These are phyloP conservation scores for Tenthredo notha DNA, from an alignment of 2,888 invertebrate genomes.

Conservation along the genomic window DNA sequence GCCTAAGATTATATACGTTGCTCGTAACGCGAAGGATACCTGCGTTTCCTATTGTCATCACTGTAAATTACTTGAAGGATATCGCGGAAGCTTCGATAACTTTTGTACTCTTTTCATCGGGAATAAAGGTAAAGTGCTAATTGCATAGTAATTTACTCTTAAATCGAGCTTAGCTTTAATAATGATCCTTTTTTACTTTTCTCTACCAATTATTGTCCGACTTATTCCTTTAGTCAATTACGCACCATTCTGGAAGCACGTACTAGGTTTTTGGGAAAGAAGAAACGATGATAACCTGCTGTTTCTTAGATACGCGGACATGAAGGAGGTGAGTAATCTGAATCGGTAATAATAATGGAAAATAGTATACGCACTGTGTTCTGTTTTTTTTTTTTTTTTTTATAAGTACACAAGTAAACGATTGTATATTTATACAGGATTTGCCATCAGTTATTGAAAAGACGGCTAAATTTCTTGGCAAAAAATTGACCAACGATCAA, in stretches of 20 bases:
- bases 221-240: conserved; percentile 62
- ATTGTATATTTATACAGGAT: conserved; percentile 72
- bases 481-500: conserved; percentile 71
- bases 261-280: conserved; percentile 66
- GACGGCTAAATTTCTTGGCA: conserved; percentile 77
- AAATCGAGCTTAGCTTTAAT: neutral
- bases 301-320: conserved; percentile 71
- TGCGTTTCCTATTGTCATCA: conserved; percentile 86
- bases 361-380: neutral
- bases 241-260: conserved; percentile 70
- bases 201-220: conserved; percentile 34
- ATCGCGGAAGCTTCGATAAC: conserved; percentile 80
- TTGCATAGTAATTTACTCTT: neutral
- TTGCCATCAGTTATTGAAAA: conserved; percentile 76
- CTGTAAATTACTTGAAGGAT: conserved; percentile 81
- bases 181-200: conserved; percentile 7
- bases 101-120: conserved; percentile 83
- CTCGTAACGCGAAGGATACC: conserved; percentile 87
- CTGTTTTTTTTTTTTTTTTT: neutral
- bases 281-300: conserved; percentile 64
- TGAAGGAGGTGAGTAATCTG: conserved; percentile 67
- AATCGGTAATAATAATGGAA: neutral
- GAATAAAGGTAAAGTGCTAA: conserved; percentile 79
- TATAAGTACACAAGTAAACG: neutral
- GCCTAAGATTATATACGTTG: conserved; percentile 84